Percentiles rank a stretch among this genome's conserved stretches.
Conservation (phyloP, 2,113 vertebrate genomes). For the Chloropsis hardwickii region DNA sequence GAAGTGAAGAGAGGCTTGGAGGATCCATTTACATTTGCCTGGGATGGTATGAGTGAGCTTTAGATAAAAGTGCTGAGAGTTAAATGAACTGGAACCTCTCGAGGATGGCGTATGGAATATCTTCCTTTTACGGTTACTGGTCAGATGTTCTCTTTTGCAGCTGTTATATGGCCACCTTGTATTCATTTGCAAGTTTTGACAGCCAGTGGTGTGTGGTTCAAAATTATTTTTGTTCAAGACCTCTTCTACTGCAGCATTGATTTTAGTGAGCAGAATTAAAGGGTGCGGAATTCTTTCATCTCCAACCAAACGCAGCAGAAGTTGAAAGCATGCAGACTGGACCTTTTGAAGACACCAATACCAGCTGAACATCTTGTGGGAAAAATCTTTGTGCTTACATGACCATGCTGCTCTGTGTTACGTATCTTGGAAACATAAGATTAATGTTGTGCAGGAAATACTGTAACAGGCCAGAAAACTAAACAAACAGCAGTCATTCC, state of each 20-base stretch:
- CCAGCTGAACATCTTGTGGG: slow-evolving; percentile 16
- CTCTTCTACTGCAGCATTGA: background rate
- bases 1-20: background rate
- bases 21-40: background rate
- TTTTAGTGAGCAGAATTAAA: background rate
- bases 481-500: slow-evolving; percentile 35
- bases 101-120: fast-evolving
- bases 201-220: background rate
- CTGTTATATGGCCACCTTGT: background rate
- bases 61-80: background rate
- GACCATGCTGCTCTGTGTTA: background rate
- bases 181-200: background rate
- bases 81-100: background rate
- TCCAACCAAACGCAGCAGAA: background rate
- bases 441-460: slow-evolving; percentile 33
- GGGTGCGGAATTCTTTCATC: background rate
- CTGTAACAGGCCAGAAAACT: background rate
- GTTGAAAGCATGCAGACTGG: background rate
- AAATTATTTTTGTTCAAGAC: background rate
- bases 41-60: background rate
- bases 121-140: background rate
- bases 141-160: background rate
- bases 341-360: slow-evolving; percentile 7
- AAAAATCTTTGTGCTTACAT: slow-evolving; percentile 18
- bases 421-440: background rate